Evolutionary conservation across 1,140 invertebrate species (phyloP).

Genomic region (Lamellibrachia luymesi): DNA sequence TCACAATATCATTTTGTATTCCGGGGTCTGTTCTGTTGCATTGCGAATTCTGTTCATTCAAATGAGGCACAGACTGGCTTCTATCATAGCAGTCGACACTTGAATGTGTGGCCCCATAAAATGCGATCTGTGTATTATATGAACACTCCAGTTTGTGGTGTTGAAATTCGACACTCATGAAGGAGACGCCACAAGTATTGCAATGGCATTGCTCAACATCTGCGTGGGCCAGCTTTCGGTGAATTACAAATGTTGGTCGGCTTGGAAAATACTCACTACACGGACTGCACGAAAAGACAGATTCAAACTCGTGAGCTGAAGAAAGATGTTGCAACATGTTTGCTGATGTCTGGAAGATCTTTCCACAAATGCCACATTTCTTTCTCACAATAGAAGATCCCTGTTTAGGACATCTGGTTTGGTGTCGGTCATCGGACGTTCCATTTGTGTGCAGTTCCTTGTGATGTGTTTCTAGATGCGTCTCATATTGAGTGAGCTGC

Average conservation of each 20-base stretch:
- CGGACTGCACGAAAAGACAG: neutral
- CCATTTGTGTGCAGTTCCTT: neutral
- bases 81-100: neutral
- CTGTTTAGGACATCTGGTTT: neutral
- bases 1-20: neutral
- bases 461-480: neutral
- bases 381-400: neutral
- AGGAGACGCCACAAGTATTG: neutral
- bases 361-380: conserved; percentile 9
- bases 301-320: neutral
- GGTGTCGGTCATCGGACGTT: neutral
- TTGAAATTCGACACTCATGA: neutral
- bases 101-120: neutral
- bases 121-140: neutral
- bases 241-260: neutral
- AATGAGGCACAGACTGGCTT: neutral
- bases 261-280: conserved; percentile 15
- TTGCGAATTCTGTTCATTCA: neutral
- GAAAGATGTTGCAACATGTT: neutral
- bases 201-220: neutral
- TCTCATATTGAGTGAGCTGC: neutral
- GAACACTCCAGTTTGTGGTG: conserved; percentile 12
- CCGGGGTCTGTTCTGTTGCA: neutral
- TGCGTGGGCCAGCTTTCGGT: neutral
- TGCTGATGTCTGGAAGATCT: neutral